Base-by-base conservation (phyloP, 2,888 invertebrate species). In the Abrostola tripartita region DNA sequence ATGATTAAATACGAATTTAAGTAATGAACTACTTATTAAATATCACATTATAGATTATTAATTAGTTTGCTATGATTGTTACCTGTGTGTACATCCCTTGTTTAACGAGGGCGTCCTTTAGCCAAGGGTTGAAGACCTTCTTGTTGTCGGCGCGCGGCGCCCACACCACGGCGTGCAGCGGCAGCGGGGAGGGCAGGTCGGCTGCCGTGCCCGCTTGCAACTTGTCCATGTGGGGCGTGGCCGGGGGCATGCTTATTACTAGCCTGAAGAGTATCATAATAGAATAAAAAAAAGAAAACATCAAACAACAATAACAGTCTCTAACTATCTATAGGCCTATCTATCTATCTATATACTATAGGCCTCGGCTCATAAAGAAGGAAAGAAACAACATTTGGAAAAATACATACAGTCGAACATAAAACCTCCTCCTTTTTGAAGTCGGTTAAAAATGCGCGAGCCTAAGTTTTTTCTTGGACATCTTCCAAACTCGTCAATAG, bases 21-120 rank as follows among this genome's bases (percentile, higher is more conserved):
- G 24, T 24, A 24, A n/a, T n/a, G n/a, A n/a, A 24, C 24, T 24
- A 24, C 1, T 24, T 1, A 24, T 24, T 24, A 24, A 1, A n/a
- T n/a, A n/a, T n/a, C n/a, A n/a, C n/a, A n/a, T 24, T 24, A 24
- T 24, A 24, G 4, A 24, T 40, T 1, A 40, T 5, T 9, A 1
- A 9, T 50, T 37, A 37, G 8, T n/a, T 6, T n/a, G 38, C 8
- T 38, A 38, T 12, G 11, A 11, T 12, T 24, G 37, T 5, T 59
- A 95, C 95, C 92, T 98, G 97, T 0, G 98, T 97, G 79, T 97
- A 98, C 96, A 98, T 97, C 68, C 98, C 98, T 93, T 98, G 98
- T 83, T 98, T 98, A 6, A 98, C 97, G 1, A 99, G 95, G 61
- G 97, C 98, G 86, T 99, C 98, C 86, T 98, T 98, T 82, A 98